Base-by-base conservation (phyloP, 2,888 invertebrate genomes). In the Trissolcus japonicus region DNA sequence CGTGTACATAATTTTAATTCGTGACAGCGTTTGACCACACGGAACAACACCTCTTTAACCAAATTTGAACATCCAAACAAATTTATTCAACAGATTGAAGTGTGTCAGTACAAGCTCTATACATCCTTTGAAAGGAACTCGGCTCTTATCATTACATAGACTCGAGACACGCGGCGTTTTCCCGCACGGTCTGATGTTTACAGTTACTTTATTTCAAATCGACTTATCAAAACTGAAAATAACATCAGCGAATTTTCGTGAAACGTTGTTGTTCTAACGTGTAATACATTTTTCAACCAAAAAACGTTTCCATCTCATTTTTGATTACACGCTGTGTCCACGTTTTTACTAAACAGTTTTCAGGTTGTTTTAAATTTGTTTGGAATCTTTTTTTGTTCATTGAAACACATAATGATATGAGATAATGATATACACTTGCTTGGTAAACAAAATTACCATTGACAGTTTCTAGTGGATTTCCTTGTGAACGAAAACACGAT, bases 141-240 rank as follows among this genome's bases (percentile, higher is more conserved):
- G 67, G 66, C 72, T 51, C 78, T 78, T 78, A 78, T 78, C 75
- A 71, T 59, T 41, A 51, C 61, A 43, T 29, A 69, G 60, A 72
- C 75, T 19, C 40, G 56, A 50, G 74, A 65, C 60, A 72, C 43
- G 21, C 53, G 69, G 60, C 61, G 66, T 59, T 65, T 19, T 67
- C 71, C 78, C 75, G 72, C 68, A 68, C 68, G 61, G 55, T 68
- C 68, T 7, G 46, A 46, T 75, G 63, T 71, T 56, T 75, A 78
- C 75, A 75, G 74, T 78, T 75, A 78, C 53, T 74, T 57, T 59
- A 69, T 75, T 71, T 53, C 71, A 50, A 65, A 66, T 66, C 6
- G 43, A 74, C 48, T 71, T 74, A 78, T 78, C 78, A 68, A 59
- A 63, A 16, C 56, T 50, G 21, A 56, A 14, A 55, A 17, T 66